Evolutionary conservation across 2,113 vertebrate species (phyloP), one percentile per base, ranked within the genome.

Genomic region (Albula glossodonta): DNA sequence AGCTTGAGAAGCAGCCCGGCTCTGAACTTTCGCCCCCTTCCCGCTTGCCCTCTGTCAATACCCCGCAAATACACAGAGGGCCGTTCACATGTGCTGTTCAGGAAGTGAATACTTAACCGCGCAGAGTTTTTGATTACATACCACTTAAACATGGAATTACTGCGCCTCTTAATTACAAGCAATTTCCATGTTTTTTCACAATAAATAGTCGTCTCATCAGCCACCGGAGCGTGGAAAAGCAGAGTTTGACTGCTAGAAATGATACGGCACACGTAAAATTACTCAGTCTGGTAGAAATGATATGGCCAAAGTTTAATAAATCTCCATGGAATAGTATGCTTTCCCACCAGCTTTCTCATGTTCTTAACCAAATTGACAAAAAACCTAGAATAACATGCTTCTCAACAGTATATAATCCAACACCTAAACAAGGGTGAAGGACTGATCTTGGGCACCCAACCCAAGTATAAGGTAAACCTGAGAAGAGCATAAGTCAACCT

Each of bases 401-500:
- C 6, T 12, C 53, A 7, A 56, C 6, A 56, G 12, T 12, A 56
- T 56, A 56, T 6, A 56, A 9, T 56, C 53, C 31, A 41, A 41
- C 31, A 41, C 31, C 31, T 41, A 41, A 41, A 41, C 1, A 41
- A 41, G 31, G 31, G 31, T 41, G 12, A 56, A 56, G 53, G 53
- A 56, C 12, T 6, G 53, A 7, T 56, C 7, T 12, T 0, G 12
- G 53, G 12, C 53, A 56, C 53, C 6, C 53, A 7, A 41, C 53
- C 53, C 53, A 56, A 9, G 12, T 12, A 56, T 1, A 56, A 56
- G 12, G 84, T 85, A 87, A 90, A 92, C 87, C 89, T 92, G 84
- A 83, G 90, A 84, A 91, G 85, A 78, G 86, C 93, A 92, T 90
- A 93, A 95, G 93, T 88, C 89, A 95, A 88, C 94, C 95, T 92